Percentiles rank a stretch among this genome's conserved stretches.
Conservation (phyloP, 2,888 invertebrate genomes). For the Tetrapedia diversipes region DNA sequence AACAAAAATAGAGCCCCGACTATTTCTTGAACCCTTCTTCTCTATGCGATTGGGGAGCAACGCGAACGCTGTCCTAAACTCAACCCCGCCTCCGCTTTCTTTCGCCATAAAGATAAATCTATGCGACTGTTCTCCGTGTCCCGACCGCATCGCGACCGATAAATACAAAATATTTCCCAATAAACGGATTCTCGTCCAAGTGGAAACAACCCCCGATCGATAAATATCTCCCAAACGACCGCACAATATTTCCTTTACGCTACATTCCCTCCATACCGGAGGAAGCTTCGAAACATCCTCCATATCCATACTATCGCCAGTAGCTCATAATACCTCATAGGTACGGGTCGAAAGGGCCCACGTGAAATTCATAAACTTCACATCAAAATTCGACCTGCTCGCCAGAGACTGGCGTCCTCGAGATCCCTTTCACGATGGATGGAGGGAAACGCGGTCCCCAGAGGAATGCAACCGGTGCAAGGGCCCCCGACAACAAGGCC, state of each 20-base stretch:
- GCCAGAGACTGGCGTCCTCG: slow-evolving; percentile 7
- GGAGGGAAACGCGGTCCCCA: slow-evolving; percentile 48
- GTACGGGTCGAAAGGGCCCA: neutral
- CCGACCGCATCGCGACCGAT: neutral
- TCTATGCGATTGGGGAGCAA: neutral
- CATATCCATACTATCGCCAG: neutral
- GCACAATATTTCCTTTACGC: slow-evolving; percentile 15
- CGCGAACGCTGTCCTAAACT: neutral
- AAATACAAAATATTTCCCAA: neutral
- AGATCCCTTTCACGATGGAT: slow-evolving; percentile 35
- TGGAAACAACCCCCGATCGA: neutral
- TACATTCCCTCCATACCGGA: slow-evolving; percentile 6
- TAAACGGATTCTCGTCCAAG: slow-evolving; percentile 3
- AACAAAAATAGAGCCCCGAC: slow-evolving; percentile 26
- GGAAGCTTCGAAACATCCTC: too few relatives aligned
- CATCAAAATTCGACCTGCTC: slow-evolving; percentile 22
- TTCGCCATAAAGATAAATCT: neutral
- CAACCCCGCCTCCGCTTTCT: too few relatives aligned
- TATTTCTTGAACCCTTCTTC: neutral
- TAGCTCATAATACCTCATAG: neutral
- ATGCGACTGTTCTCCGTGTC: neutral
- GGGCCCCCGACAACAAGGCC: slow-evolving; percentile 34
- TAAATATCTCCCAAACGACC: slow-evolving; percentile 21
- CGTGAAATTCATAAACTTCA: slow-evolving; percentile 20
- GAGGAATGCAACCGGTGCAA: slow-evolving; percentile 44